Percentiles rank a stretch among this genome's conserved stretches.
Conservation (phyloP, 1,140 invertebrate species). For the Meteorus sp. region DNA sequence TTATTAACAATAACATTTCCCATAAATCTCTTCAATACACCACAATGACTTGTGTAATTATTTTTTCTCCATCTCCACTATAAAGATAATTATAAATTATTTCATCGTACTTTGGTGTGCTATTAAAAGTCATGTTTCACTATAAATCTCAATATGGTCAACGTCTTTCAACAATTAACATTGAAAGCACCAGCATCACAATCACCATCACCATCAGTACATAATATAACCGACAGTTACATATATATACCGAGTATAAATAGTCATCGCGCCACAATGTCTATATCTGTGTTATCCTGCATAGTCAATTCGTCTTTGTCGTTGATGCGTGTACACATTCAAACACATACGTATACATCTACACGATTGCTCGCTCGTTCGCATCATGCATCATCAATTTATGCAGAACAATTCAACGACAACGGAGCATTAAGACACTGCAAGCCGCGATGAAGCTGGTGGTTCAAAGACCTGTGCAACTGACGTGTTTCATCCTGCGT, state of each 20-base stretch:
- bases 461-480: conserved; percentile 33
- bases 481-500: too few relatives aligned
- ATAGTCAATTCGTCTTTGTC: conserved; percentile 47
- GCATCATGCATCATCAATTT: conserved; percentile 58
- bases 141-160: neutral
- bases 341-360: too few relatives aligned
- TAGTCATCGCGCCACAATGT: neutral
- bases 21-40: too few relatives aligned
- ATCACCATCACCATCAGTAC: neutral
- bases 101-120: too few relatives aligned
- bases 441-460: conserved; percentile 16
- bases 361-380: too few relatives aligned
- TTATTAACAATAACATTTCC: too few relatives aligned
- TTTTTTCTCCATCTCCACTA: too few relatives aligned
- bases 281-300: neutral
- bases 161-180: conserved; percentile 3
- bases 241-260: too few relatives aligned
- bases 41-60: too few relatives aligned
- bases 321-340: conserved; percentile 37
- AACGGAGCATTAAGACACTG: conserved; percentile 51
- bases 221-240: too few relatives aligned
- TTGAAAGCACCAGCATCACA: neutral
- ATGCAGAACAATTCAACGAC: conserved; percentile 60
- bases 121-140: neutral
- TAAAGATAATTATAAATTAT: too few relatives aligned